These are phyloP conservation scores for Drosophila albomicans DNA, from an alignment of 1,140 invertebrate genomes.

Conservation along the genomic window DNA sequence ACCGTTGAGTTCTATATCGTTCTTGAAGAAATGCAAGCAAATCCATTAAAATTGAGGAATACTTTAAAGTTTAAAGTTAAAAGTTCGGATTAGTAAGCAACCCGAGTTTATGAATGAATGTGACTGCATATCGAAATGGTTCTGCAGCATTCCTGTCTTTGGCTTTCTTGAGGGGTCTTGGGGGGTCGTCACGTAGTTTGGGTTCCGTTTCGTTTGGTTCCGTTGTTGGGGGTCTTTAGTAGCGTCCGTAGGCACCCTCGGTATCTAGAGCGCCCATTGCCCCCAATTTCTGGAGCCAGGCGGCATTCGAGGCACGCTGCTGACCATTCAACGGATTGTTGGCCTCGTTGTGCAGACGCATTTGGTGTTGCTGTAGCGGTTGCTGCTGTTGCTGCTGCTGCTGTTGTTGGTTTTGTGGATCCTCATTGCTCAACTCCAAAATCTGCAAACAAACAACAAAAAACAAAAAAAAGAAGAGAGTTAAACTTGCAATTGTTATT, in stretches of 20 bases:
- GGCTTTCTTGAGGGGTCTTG: background rate
- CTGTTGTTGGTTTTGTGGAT: constrained; percentile 66
- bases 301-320: constrained; percentile 67
- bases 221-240: constrained; percentile 37
- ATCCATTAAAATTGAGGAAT: background rate
- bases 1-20: constrained; percentile 42
- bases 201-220: constrained; percentile 5
- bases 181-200: constrained; percentile 43
- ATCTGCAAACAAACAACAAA: constrained; percentile 71
- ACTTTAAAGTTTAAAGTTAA: background rate
- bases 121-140: constrained; percentile 10
- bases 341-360: constrained; percentile 77
- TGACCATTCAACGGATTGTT: constrained; percentile 59
- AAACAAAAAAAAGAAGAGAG: constrained; percentile 52
- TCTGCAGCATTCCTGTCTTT: constrained; percentile 26
- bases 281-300: constrained; percentile 74
- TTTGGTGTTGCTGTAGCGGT: constrained; percentile 60
- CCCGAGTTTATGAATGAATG: background rate
- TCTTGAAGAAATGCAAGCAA: constrained; percentile 7
- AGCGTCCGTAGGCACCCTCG: constrained; percentile 69
- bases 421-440: constrained; percentile 84
- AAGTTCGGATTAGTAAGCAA: too few species aligned
- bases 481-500: constrained; percentile 59
- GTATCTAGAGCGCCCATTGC: constrained; percentile 70
- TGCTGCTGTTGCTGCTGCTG: constrained; percentile 42